These are phyloP conservation scores for Sphyrna mokarran DNA, from an alignment of 2,113 vertebrate genomes.

Conservation along the genomic window DNA sequence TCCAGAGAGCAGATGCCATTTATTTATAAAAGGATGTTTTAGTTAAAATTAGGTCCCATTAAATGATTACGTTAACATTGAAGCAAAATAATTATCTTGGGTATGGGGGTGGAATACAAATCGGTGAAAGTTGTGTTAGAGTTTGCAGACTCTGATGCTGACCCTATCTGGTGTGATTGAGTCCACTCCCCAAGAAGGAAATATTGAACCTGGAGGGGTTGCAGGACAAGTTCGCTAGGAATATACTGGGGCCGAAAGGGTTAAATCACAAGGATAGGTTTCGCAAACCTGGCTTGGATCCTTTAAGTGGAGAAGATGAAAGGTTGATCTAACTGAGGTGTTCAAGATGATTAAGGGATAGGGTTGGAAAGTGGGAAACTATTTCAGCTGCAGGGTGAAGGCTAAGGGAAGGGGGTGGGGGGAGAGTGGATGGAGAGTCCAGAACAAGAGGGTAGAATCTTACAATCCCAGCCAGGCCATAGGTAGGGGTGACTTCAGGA, in stretches of 20 bases:
- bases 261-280: neutral
- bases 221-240: neutral
- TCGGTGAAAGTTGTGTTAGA: neutral
- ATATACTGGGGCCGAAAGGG: neutral
- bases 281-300: neutral
- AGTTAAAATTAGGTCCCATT: slow-evolving; percentile 3
- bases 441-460: neutral
- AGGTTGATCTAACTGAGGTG: neutral
- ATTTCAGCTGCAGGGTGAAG: too few relatives aligned
- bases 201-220: neutral
- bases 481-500: neutral
- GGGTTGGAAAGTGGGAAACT: neutral
- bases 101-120: neutral
- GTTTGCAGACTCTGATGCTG: neutral
- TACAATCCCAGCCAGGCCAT: neutral
- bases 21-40: slow-evolving; percentile 31
- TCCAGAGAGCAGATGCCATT: neutral
- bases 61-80: neutral
- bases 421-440: neutral
- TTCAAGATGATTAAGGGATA: neutral
- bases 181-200: neutral
- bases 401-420: too few relatives aligned
- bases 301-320: neutral
- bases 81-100: neutral
- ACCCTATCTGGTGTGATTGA: neutral